Percentiles rank a stretch among this genome's conserved stretches.
phyloP scores from a whole-genome alignment of 2,888 invertebrate genomes.

The Podotricha telesiphe region DNA sequence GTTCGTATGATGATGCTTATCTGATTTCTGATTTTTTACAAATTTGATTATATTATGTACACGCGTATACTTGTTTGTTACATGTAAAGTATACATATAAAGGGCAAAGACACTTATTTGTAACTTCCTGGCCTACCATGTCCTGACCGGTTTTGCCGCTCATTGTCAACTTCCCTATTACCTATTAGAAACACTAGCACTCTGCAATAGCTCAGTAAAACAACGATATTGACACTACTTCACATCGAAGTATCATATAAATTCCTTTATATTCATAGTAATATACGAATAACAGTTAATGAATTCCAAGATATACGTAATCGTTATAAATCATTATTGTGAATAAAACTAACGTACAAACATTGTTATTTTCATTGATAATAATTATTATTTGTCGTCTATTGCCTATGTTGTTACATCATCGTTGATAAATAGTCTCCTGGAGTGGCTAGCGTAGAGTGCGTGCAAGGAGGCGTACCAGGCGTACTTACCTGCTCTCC shows the following conservation, averaged over 20 bases:
- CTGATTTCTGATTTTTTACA: slow-evolving; percentile 2
- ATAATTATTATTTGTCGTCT: slow-evolving; percentile 60
- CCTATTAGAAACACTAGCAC: slow-evolving; percentile 62
- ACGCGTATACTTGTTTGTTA: not conserved
- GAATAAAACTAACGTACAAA: not conserved
- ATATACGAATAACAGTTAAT: not conserved
- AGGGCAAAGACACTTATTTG: slow-evolving; percentile 50
- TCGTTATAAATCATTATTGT: not conserved
- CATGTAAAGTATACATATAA: slow-evolving; percentile 49
- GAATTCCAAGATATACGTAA: not conserved
- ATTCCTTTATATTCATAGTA: not conserved
- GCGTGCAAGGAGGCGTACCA: slow-evolving; percentile 74
- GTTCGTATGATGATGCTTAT: not conserved
- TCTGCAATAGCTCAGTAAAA: slow-evolving; percentile 46
- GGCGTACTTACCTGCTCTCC: slow-evolving; percentile 69
- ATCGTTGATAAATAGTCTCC: slow-evolving; percentile 79
- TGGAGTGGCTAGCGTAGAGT: slow-evolving; percentile 68
- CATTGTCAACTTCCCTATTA: slow-evolving; percentile 62
- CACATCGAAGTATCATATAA: slow-evolving; percentile 5
- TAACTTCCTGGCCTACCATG: slow-evolving; percentile 59
- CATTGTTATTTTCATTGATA: slow-evolving; percentile 41
- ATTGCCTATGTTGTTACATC: slow-evolving; percentile 74
- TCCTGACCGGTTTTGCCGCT: slow-evolving; percentile 61
- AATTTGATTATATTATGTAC: slow-evolving; percentile 39
- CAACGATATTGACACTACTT: slow-evolving; percentile 2